Evolutionary conservation across 1,140 invertebrate genomes (phyloP).

Genomic region (Zaprionus gabonicus): DNA sequence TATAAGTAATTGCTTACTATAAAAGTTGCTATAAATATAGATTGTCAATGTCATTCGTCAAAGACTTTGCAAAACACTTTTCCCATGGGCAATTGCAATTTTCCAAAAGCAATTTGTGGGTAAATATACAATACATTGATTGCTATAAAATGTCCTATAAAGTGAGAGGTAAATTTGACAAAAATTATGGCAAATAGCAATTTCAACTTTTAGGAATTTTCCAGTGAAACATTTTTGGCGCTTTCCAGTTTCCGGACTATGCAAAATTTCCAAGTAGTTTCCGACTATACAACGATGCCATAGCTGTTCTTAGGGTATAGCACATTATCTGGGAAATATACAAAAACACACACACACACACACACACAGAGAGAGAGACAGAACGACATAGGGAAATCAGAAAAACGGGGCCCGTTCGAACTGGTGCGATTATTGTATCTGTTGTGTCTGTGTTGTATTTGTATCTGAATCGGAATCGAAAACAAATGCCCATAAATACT

Average conservation of each 20-base stretch:
- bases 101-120: neutral
- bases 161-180: too few species aligned
- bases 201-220: neutral
- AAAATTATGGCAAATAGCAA: neutral
- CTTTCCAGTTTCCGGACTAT: neutral
- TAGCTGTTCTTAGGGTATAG: constrained; percentile 13
- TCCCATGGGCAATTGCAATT: neutral
- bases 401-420: constrained; percentile 16
- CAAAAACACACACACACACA: constrained; percentile 37
- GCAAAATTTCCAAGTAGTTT: neutral
- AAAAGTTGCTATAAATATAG: constrained; percentile 11
- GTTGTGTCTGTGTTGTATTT: constrained; percentile 34
- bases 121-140: neutral
- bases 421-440: constrained; percentile 33
- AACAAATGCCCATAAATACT: constrained; percentile 53
- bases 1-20: neutral
- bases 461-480: constrained; percentile 45
- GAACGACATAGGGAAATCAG: constrained; percentile 20
- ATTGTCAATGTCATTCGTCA: constrained; percentile 2
- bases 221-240: neutral
- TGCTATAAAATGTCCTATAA: neutral
- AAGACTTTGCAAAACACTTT: neutral
- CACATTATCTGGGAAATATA: constrained; percentile 17
- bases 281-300: neutral
- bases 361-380: constrained; percentile 5